Evolutionary conservation across 2,113 vertebrate genomes (phyloP).

Genomic region (Calonectris borealis): DNA sequence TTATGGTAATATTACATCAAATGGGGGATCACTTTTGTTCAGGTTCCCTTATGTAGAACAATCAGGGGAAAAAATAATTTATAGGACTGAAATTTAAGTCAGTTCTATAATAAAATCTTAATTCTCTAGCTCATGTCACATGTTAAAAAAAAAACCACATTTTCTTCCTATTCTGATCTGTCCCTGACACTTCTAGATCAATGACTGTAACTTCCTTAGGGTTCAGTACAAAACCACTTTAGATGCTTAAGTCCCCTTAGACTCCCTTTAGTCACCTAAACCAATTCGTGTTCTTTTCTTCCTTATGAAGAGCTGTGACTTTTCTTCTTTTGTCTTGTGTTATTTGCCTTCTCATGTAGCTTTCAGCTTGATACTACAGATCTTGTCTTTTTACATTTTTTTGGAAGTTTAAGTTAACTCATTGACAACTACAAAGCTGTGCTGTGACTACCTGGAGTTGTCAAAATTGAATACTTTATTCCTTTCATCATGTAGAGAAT

Average conservation of each 20-base stretch:
- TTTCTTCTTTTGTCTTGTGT: neutral
- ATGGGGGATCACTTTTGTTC: neutral
- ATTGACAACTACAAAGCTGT: neutral
- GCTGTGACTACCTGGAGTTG: neutral
- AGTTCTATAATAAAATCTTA: neutral
- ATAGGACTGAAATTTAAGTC: neutral
- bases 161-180: neutral
- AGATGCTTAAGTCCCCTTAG: neutral
- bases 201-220: neutral
- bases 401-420: neutral
- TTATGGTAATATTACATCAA: neutral
- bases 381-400: neutral
- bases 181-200: neutral
- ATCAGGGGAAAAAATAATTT: neutral
- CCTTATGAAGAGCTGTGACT: neutral
- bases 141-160: accelerated
- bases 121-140: neutral
- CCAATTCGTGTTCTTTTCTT: neutral
- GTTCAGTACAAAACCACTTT: neutral
- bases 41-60: neutral
- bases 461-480: neutral
- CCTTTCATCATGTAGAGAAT: neutral
- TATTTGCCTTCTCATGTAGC: neutral
- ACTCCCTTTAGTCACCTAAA: neutral
- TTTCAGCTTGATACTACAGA: neutral